These are phyloP conservation scores for Xiphophorus couchianus DNA, from an alignment of 2,113 vertebrate genomes.

Conservation along the genomic window DNA sequence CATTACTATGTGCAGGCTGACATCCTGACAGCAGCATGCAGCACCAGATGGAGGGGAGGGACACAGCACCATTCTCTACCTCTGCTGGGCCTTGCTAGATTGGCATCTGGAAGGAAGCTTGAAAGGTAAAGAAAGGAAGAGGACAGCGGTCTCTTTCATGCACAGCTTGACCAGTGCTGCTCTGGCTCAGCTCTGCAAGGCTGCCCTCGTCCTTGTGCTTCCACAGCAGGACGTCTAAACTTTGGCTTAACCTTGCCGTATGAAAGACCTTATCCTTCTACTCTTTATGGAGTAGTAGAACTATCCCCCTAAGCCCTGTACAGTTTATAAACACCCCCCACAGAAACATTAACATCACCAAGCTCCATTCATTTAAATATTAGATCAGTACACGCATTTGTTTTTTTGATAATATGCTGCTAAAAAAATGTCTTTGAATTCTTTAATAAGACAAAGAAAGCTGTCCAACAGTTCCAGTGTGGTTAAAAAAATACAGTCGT, in stretches of 20 bases:
- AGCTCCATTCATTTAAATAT: constrained; percentile 1
- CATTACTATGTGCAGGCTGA: constrained; percentile 80
- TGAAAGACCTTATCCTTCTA: constrained; percentile 52
- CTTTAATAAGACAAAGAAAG: neutral
- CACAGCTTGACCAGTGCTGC: constrained; percentile 67
- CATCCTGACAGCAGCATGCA: constrained; percentile 76
- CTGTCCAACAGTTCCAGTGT: constrained; percentile 30
- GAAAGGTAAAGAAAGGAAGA: constrained; percentile 35
- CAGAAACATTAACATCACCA: constrained; percentile 26
- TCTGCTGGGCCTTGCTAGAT: constrained; percentile 61
- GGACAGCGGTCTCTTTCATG: constrained; percentile 29
- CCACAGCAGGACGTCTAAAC: constrained; percentile 66
- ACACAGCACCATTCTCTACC: constrained; percentile 64
- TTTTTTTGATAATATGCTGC: constrained; percentile 27
- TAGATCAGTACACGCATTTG: neutral
- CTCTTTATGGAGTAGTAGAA: constrained; percentile 44
- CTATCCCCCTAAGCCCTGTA: constrained; percentile 40
- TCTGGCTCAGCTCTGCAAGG: constrained; percentile 62
- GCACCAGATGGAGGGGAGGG: constrained; percentile 84
- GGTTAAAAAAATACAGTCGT: constrained; percentile 53
- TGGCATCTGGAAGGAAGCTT: constrained; percentile 55
- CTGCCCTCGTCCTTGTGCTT: constrained; percentile 78
- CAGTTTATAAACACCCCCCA: constrained; percentile 30
- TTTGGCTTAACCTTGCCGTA: constrained; percentile 67
- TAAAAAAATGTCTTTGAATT: neutral